Conservation (phyloP, 2,113 vertebrate genomes). For the Chaetura pelagica region DNA sequence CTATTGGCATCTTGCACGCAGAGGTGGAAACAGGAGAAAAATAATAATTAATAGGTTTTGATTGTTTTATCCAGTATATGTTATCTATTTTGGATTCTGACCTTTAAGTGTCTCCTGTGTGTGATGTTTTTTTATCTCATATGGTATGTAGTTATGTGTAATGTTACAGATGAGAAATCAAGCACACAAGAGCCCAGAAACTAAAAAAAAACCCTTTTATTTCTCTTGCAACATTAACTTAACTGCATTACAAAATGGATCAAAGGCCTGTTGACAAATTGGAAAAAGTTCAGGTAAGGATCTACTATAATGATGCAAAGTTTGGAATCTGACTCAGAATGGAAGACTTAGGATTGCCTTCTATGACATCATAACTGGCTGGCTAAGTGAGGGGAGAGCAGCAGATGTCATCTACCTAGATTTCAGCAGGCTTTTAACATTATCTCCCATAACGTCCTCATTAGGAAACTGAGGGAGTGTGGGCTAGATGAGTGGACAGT, state of each 20-base stretch:
- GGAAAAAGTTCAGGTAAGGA: neutral
- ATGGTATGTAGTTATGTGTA: neutral
- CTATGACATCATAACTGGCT: neutral
- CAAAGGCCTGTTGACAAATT: neutral
- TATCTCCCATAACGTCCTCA: too few relatives aligned
- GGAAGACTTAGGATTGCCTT: neutral
- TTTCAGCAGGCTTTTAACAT: too few relatives aligned
- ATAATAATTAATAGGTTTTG: neutral
- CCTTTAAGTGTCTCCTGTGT: conserved; percentile 33
- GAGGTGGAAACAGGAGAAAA: neutral
- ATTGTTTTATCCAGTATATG: neutral
- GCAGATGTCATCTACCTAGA: too few relatives aligned
- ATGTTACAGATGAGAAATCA: neutral
- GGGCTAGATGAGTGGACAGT: too few relatives aligned
- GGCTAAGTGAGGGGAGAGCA: too few relatives aligned
- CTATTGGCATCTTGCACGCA: neutral
- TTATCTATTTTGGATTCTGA: conserved; percentile 38
- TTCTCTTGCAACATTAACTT: neutral
- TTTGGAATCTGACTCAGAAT: conserved; percentile 22
- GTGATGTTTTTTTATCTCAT: neutral
- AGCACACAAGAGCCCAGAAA: neutral
- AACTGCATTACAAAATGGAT: neutral
- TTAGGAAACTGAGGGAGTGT: too few relatives aligned
- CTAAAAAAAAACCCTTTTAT: neutral
- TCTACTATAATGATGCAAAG: neutral